phyloP scores from a whole-genome alignment of 2,888 invertebrate genomes.

The Drosophila parthenogenetica region DNA sequence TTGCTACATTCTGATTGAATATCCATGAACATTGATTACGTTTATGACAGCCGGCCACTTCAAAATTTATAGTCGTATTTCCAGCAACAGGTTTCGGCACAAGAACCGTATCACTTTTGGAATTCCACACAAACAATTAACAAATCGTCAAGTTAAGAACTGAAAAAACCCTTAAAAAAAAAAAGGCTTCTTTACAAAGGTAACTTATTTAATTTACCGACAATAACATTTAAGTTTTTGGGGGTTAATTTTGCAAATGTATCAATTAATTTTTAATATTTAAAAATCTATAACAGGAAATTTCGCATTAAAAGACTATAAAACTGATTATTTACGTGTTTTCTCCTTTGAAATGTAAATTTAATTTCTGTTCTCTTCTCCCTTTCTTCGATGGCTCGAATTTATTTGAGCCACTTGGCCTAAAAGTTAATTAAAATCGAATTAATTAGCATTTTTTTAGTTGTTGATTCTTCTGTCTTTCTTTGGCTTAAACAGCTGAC shows the following conservation, averaged over 20 bases:
- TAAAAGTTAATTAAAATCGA: constrained; percentile 3
- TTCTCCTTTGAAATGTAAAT: constrained; percentile 15
- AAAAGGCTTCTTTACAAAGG: too few species aligned
- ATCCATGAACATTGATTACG: constrained; percentile 68
- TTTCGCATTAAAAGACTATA: background rate
- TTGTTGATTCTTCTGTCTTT: background rate
- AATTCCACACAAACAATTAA: background rate
- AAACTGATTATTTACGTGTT: background rate
- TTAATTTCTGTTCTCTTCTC: constrained; percentile 10
- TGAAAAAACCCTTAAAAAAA: too few species aligned
- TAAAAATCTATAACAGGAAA: constrained; percentile 2
- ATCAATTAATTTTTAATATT: background rate
- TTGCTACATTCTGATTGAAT: constrained; percentile 61
- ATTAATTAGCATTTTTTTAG: constrained; percentile 3
- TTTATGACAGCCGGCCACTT: constrained; percentile 67
- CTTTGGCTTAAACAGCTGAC: constrained; percentile 2
- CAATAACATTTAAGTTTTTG: constrained; percentile 2
- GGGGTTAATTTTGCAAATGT: background rate
- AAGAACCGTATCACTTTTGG: constrained; percentile 18
- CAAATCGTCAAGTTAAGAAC: background rate
- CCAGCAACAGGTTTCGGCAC: constrained; percentile 47
- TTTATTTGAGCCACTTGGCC: constrained; percentile 1
- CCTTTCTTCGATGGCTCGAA: constrained; percentile 1
- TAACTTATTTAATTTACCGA: too few species aligned
- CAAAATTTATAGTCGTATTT: constrained; percentile 58